Percentiles rank a stretch among this genome's conserved stretches.
phyloP scores from a whole-genome alignment of 2,888 invertebrate genomes.

The Galerucella nymphaeae region DNA sequence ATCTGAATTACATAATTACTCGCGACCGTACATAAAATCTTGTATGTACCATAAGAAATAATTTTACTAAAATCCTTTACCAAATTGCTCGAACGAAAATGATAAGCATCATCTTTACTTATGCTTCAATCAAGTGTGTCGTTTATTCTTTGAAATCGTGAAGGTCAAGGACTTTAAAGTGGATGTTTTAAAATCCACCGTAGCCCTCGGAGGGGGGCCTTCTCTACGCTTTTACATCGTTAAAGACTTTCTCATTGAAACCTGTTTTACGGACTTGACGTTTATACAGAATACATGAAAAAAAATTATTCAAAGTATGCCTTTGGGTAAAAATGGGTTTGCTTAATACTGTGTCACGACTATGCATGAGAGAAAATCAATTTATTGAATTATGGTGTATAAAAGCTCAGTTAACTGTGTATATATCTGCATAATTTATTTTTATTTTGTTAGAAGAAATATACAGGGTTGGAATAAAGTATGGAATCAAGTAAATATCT shows the following conservation, averaged over 20 bases:
- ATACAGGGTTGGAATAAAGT: too few species aligned
- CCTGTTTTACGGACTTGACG: conserved; percentile 4
- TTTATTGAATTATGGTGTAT: conserved; percentile 10
- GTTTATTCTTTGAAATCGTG: conserved; percentile 5
- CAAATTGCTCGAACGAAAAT: not conserved
- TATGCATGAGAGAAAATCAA: conserved; percentile 10
- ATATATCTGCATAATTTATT: not conserved
- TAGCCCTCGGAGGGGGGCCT: conserved; percentile 10
- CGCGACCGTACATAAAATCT: too few species aligned
- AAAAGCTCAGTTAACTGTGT: conserved; percentile 1
- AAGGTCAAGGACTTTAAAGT: conserved; percentile 17
- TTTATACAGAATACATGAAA: not conserved
- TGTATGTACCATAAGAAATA: not conserved
- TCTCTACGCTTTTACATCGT: not conserved
- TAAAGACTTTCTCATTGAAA: conserved; percentile 13
- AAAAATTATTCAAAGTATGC: not conserved
- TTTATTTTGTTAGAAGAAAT: conserved; percentile 1
- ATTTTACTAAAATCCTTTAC: not conserved
- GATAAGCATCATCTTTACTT: not conserved
- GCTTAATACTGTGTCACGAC: conserved; percentile 12
- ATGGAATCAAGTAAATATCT: too few species aligned
- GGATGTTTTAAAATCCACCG: conserved; percentile 8
- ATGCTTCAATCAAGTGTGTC: conserved; percentile 5
- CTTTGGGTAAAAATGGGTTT: conserved; percentile 9
- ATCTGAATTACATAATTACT: too few species aligned